Conservation (phyloP, 2,888 invertebrate genomes). For the Maniola hyperantus region DNA sequence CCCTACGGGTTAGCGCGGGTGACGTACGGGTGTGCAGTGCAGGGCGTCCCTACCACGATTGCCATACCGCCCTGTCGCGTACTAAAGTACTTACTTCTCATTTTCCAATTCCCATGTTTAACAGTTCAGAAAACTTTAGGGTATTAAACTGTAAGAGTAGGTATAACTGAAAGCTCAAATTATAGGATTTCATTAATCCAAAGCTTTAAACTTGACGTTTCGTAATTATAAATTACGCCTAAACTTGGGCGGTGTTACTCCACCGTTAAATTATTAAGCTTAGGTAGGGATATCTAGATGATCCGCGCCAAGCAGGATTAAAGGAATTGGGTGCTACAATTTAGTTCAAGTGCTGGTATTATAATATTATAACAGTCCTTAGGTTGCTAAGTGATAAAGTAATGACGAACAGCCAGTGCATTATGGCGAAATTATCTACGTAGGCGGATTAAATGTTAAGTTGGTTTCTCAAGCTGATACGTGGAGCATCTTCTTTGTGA, state of each 20-base stretch:
- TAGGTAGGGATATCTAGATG: constrained; percentile 23
- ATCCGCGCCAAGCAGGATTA: constrained; percentile 25
- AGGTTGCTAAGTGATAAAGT: constrained; percentile 1
- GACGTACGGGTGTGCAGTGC: too few species aligned
- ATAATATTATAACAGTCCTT: not conserved
- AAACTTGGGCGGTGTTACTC: constrained; percentile 5
- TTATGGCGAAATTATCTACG: not conserved
- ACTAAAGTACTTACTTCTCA: too few species aligned
- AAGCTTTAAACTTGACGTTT: constrained; percentile 12
- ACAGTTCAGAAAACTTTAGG: not conserved
- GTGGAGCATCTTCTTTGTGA: too few species aligned
- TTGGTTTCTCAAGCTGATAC: too few species aligned
- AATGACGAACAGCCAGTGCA: not conserved
- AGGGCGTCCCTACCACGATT: too few species aligned
- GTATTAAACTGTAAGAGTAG: not conserved
- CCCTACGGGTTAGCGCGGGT: too few species aligned
- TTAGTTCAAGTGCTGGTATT: constrained; percentile 8
- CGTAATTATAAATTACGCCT: constrained; percentile 11
- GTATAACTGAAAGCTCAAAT: constrained; percentile 2
- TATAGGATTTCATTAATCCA: constrained; percentile 9
- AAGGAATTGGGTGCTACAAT: constrained; percentile 22
- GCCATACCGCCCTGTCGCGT: too few species aligned
- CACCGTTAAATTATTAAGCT: constrained; percentile 14
- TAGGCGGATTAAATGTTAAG: too few species aligned
- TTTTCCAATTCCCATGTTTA: not conserved